Conservation (phyloP, 1,140 invertebrate species). For the Eupeodes corollae region DNA sequence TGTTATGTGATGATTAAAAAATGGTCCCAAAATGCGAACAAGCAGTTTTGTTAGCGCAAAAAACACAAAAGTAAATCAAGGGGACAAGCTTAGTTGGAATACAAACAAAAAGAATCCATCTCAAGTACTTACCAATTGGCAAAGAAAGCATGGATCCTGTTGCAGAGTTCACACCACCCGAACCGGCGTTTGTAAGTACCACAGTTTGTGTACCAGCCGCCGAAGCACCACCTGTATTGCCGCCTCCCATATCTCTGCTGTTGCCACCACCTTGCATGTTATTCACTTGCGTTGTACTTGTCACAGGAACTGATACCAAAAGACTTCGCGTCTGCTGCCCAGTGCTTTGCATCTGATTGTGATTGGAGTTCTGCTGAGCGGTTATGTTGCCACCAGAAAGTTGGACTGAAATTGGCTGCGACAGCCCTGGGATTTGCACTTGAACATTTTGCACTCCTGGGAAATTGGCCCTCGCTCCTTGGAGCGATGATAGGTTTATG, state of each 20-base stretch:
- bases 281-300: conserved; percentile 15
- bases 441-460: conserved; percentile 68
- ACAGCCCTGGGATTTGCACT: conserved; percentile 63
- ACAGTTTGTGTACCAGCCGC: conserved; percentile 44
- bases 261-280: background rate
- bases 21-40: too few species aligned
- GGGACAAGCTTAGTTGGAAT: too few species aligned
- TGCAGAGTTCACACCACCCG: conserved; percentile 14
- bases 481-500: conserved; percentile 64
- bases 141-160: conserved; percentile 41
- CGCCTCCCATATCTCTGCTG: background rate
- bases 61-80: too few species aligned
- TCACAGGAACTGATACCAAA: conserved; percentile 38
- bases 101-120: too few species aligned
- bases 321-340: conserved; percentile 21
- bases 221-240: conserved; percentile 9
- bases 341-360: conserved; percentile 35
- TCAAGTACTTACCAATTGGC: conserved; percentile 45
- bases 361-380: conserved; percentile 38
- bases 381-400: conserved; percentile 49
- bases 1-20: too few species aligned
- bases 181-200: conserved; percentile 41
- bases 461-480: conserved; percentile 51
- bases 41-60: too few species aligned
- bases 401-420: conserved; percentile 66